Percentiles rank a stretch among this genome's conserved stretches.
These are phyloP conservation scores for Drosophila subpulchrella DNA, from an alignment of 1,140 invertebrate genomes.

Conservation along the genomic window DNA sequence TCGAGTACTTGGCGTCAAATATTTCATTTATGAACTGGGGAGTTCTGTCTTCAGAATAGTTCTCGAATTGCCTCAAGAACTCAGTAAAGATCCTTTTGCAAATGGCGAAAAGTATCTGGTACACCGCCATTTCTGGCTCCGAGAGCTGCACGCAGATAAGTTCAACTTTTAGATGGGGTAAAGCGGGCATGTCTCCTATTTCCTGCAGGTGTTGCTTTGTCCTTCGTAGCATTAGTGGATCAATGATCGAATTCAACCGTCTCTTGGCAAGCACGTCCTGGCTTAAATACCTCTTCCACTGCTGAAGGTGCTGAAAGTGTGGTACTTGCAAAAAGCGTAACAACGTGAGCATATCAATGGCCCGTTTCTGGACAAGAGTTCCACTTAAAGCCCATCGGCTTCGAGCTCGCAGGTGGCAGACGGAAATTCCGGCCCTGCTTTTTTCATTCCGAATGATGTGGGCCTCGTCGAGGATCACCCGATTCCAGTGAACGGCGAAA, in stretches of 20 bases:
- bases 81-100: slow-evolving; percentile 42
- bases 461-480: slow-evolving; percentile 58
- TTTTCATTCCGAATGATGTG: slow-evolving; percentile 44
- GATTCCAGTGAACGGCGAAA: slow-evolving; percentile 41
- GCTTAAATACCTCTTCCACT: slow-evolving; percentile 36
- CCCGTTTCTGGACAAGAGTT: slow-evolving; percentile 54
- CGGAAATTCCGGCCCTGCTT: slow-evolving; percentile 13
- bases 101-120: slow-evolving; percentile 51
- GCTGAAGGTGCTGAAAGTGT: slow-evolving; percentile 35
- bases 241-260: slow-evolving; percentile 31
- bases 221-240: slow-evolving; percentile 51
- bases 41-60: slow-evolving; percentile 26
- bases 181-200: slow-evolving; percentile 39
- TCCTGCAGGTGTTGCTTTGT: slow-evolving; percentile 48
- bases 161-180: slow-evolving; percentile 24
- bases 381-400: slow-evolving; percentile 56
- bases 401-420: slow-evolving; percentile 18
- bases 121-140: slow-evolving; percentile 39
- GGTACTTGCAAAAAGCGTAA: slow-evolving; percentile 47
- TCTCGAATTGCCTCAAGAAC: slow-evolving; percentile 39
- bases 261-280: slow-evolving; percentile 28
- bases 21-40: slow-evolving; percentile 33
- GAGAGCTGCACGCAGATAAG: slow-evolving; percentile 34
- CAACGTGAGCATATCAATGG: slow-evolving; percentile 49
- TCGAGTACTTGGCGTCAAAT: slow-evolving; percentile 17